These are phyloP conservation scores for Gulo gulo DNA, from an alignment of 2,113 vertebrate species.

Conservation along the genomic window DNA sequence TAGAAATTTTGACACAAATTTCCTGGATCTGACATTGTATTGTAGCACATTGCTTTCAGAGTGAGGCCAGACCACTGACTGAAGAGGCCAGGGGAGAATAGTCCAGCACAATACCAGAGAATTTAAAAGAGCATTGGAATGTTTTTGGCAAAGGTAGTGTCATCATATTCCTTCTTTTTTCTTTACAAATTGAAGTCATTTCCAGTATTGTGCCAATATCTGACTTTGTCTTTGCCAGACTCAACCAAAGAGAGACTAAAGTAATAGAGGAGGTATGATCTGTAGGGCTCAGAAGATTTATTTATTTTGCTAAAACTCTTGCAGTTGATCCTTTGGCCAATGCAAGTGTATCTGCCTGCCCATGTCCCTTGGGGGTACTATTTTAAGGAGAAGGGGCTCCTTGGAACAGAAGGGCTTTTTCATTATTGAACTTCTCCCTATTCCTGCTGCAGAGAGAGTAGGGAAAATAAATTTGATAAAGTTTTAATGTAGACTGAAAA, in stretches of 20 bases:
- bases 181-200: conserved; percentile 10
- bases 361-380: neutral
- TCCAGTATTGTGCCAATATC: neutral
- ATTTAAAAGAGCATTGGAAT: neutral
- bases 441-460: neutral
- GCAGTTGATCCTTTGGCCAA: conserved; percentile 4
- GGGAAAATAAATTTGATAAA: conserved; percentile 16
- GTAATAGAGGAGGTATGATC: neutral
- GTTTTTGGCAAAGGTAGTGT: neutral
- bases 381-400: conserved; percentile 37
- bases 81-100: neutral
- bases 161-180: neutral
- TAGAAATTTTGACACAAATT: conserved; percentile 41
- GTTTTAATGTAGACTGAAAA: conserved; percentile 17
- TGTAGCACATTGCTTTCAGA: neutral
- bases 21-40: conserved; percentile 23
- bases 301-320: conserved; percentile 57
- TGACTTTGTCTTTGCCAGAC: neutral
- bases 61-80: neutral
- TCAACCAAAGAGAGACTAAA: conserved; percentile 1
- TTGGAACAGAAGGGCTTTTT: neutral
- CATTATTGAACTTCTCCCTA: neutral
- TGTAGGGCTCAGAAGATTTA: neutral
- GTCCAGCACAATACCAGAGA: neutral
- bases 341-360: neutral